phyloP scores from a whole-genome alignment of 2,113 vertebrate species.

The Leptobrachium leishanense region DNA sequence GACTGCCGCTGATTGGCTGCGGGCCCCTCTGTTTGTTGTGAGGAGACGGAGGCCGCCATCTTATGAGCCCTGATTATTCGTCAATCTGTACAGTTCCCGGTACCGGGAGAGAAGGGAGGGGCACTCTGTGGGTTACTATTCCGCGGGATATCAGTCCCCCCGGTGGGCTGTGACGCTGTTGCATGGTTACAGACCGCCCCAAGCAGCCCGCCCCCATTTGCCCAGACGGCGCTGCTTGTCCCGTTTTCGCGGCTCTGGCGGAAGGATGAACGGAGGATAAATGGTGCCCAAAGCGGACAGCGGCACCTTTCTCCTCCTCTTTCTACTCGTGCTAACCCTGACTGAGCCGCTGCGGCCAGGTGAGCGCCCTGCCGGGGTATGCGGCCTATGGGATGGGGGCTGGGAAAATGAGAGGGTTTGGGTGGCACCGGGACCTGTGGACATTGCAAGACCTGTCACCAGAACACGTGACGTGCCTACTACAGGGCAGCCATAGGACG shows the following conservation, averaged over 20 bases:
- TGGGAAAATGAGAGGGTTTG: constrained; percentile 2
- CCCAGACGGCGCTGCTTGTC: constrained; percentile 44
- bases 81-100: neutral
- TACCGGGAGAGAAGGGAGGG: constrained; percentile 47
- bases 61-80: neutral
- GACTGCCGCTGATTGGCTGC: constrained; percentile 52
- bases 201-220: constrained; percentile 30
- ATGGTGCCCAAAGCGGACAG: constrained; percentile 95
- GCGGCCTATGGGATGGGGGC: neutral
- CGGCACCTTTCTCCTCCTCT: constrained; percentile 87
- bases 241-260: constrained; percentile 56
- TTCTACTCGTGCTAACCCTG: constrained; percentile 84
- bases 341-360: constrained; percentile 92
- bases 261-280: constrained; percentile 98
- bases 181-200: neutral
- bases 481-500: no score
- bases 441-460: no score
- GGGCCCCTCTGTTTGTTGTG: constrained; percentile 70
- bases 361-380: constrained; percentile 47
- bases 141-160: neutral
- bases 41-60: constrained; percentile 67
- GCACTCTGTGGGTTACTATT: constrained; percentile 22
- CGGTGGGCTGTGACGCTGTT: neutral
- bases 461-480: no score
- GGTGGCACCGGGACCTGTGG: neutral